phyloP scores from a whole-genome alignment of 1,140 invertebrate species.

The Drosophila leontia region DNA sequence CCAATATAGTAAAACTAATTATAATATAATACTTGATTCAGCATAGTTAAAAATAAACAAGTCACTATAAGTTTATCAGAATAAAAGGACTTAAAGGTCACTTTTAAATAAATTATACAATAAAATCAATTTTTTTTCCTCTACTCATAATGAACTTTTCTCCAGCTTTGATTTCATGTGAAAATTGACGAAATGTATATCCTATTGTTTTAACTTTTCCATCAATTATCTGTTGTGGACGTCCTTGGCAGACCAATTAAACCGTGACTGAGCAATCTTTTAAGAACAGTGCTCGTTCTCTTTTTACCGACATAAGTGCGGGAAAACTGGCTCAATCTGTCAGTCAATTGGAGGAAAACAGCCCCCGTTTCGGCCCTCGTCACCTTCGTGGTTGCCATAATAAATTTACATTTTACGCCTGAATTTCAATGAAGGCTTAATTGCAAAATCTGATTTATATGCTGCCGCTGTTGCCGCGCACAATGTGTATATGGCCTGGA shows the following conservation, averaged over 20 bases:
- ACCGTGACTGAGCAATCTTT: constrained; percentile 9
- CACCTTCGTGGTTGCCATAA: constrained; percentile 27
- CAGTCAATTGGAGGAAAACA: constrained; percentile 18
- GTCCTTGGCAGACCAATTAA: constrained; percentile 13
- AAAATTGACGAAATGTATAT: background rate
- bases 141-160: background rate
- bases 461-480: constrained; percentile 17
- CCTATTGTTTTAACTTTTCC: background rate
- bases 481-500: background rate
- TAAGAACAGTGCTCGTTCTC: background rate
- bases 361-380: background rate
- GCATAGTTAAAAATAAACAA: background rate
- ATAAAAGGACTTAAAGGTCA: too few relatives aligned
- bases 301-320: constrained; percentile 4
- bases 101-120: background rate
- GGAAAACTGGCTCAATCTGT: constrained; percentile 18
- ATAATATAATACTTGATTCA: too few relatives aligned
- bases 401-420: constrained; percentile 61
- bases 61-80: background rate
- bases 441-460: constrained; percentile 64
- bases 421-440: constrained; percentile 67
- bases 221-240: background rate
- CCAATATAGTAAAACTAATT: background rate
- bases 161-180: background rate
- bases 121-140: background rate